Evolutionary conservation across 2,797 vertebrate species (phyloP).

Genomic region (Sebastes cheni): DNA sequence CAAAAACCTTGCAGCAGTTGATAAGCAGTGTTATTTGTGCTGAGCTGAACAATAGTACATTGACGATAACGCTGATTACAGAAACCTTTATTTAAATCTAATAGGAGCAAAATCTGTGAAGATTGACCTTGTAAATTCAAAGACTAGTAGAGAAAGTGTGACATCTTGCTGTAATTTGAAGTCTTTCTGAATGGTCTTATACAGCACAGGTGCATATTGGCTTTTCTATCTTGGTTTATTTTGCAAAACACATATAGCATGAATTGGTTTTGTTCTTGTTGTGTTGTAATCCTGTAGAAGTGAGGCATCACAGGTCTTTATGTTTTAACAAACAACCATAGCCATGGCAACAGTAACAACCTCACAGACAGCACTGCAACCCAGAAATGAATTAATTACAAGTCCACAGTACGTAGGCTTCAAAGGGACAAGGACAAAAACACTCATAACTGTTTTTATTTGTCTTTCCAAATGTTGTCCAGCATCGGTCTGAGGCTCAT

Average conservation of each 20-base stretch:
- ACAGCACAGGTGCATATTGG: neutral
- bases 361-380: neutral
- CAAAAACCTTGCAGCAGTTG: neutral
- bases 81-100: neutral
- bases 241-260: neutral
- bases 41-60: neutral
- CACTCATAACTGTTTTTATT: neutral
- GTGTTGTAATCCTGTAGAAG: neutral
- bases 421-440: neutral
- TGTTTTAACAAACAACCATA: neutral
- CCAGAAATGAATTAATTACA: neutral
- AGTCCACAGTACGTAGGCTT: neutral
- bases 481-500: too few species aligned
- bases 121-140: neutral
- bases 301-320: neutral
- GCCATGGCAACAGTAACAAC: neutral
- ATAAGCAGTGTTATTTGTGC: slow-evolving; percentile 11
- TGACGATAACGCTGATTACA: neutral
- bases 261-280: neutral
- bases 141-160: too few species aligned
- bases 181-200: neutral
- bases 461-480: neutral
- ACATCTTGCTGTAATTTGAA: neutral
- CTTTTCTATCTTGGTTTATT: neutral
- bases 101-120: neutral